Percentiles rank a stretch among this genome's conserved stretches.
phyloP scores from a whole-genome alignment of 2,888 invertebrate genomes.

The Amblyjoppa proteus region DNA sequence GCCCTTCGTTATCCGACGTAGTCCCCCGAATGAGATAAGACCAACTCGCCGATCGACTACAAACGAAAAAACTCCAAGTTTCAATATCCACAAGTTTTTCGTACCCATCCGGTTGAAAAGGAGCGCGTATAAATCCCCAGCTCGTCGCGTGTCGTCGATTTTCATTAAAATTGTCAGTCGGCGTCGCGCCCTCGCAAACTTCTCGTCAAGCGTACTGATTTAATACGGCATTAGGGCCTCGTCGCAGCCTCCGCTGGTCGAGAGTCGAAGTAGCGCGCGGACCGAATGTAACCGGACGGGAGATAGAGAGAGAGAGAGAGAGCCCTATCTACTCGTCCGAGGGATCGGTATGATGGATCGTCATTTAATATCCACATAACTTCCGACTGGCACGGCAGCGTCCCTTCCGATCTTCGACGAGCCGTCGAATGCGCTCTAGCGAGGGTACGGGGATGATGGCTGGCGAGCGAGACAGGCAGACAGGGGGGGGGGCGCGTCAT shows the following conservation, averaged over 20 bases:
- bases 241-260: background rate
- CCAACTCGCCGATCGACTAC: too few species aligned
- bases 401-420: slow-evolving; percentile 68
- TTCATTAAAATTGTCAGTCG: slow-evolving; percentile 43
- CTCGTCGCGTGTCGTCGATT: slow-evolving; percentile 13
- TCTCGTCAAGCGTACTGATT: background rate
- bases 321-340: slow-evolving; percentile 45
- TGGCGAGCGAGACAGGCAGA: slow-evolving; percentile 12
- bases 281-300: background rate
- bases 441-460: slow-evolving; percentile 36
- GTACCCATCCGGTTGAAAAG: background rate
- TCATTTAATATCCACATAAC: slow-evolving; percentile 75
- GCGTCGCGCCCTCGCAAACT: background rate
- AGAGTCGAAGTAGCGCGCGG: background rate
- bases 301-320: background rate
- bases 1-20: too few species aligned
- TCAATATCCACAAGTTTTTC: background rate
- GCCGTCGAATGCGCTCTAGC: slow-evolving; percentile 63
- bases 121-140: background rate
- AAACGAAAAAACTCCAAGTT: too few species aligned
- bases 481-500: slow-evolving; percentile 43
- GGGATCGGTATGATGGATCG: slow-evolving; percentile 73
- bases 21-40: too few species aligned
- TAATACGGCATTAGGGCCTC: slow-evolving; percentile 1
- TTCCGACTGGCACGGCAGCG: slow-evolving; percentile 69